phyloP scores from a whole-genome alignment of 2,113 vertebrate species.

The Aramus guarauna region DNA sequence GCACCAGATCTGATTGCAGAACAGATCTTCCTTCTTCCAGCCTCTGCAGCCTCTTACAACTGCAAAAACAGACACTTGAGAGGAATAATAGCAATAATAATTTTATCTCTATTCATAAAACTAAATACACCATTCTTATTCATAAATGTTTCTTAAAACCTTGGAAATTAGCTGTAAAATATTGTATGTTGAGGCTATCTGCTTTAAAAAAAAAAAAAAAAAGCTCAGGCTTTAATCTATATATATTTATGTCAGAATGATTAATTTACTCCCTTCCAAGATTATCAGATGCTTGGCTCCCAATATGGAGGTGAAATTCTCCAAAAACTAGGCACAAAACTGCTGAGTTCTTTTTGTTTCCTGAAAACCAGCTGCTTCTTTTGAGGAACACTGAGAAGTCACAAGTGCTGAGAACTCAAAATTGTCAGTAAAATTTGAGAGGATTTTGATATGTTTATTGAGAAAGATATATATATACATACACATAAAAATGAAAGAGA shows the following conservation, averaged over 20 bases:
- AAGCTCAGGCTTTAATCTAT: background rate
- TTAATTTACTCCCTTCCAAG: background rate
- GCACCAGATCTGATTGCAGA: background rate
- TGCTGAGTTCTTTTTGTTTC: background rate
- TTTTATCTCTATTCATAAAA: background rate
- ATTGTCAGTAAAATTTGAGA: background rate
- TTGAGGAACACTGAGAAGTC: background rate
- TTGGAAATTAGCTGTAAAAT: background rate
- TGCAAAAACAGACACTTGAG: background rate
- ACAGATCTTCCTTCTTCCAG: background rate
- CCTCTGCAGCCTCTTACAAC: background rate
- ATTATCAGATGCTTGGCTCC: background rate
- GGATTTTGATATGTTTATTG: background rate
- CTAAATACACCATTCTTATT: background rate
- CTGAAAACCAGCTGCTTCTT: background rate
- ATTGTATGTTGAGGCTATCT: background rate
- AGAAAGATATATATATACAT: background rate
- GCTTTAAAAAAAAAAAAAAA: background rate
- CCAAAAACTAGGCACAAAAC: background rate
- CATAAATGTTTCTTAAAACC: background rate
- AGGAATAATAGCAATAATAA: background rate
- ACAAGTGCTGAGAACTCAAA: background rate
- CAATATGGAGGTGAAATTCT: background rate
- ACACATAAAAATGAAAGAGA: background rate
- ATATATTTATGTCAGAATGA: background rate